Conservation (phyloP, 2,797 vertebrate genomes). For the Gallinago solitaria region DNA sequence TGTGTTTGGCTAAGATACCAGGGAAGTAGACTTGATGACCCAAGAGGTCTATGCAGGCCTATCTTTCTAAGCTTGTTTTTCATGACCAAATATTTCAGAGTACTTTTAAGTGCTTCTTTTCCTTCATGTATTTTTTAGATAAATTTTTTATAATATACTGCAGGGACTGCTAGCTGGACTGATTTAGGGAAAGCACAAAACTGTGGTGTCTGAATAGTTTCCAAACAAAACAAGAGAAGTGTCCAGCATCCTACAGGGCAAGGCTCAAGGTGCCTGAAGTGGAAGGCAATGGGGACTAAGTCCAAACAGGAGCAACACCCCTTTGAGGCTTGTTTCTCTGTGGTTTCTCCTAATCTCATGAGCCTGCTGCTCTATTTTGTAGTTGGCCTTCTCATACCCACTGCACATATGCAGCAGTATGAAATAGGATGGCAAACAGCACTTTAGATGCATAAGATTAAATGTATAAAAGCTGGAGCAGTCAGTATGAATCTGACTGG, state of each 20-base stretch:
- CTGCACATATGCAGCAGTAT: rapidly evolving
- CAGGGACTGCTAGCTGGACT: neutral
- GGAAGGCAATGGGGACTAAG: neutral
- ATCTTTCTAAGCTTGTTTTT: slow-evolving; percentile 31
- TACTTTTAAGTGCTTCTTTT: slow-evolving; percentile 1
- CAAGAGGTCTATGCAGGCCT: neutral
- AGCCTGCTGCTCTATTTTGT: neutral
- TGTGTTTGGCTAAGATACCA: slow-evolving; percentile 35
- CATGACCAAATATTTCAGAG: neutral
- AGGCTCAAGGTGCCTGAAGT: neutral
- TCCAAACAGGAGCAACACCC: neutral
- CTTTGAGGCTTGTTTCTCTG: neutral
- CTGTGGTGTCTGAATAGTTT: neutral
- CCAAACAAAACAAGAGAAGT: neutral
- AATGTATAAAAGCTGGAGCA: neutral
- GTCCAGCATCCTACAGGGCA: neutral
- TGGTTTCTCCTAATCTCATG: neutral
- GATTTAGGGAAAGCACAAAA: neutral
- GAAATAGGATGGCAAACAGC: neutral
- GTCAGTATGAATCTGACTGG: neutral
- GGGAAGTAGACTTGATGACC: slow-evolving; percentile 11
- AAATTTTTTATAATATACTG: neutral
- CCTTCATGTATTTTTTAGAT: slow-evolving; percentile 31
- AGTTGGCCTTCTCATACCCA: neutral
- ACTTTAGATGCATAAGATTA: neutral